These are phyloP conservation scores for Tetheella fluctuosa DNA, from an alignment of 2,888 invertebrate species.

Conservation along the genomic window DNA sequence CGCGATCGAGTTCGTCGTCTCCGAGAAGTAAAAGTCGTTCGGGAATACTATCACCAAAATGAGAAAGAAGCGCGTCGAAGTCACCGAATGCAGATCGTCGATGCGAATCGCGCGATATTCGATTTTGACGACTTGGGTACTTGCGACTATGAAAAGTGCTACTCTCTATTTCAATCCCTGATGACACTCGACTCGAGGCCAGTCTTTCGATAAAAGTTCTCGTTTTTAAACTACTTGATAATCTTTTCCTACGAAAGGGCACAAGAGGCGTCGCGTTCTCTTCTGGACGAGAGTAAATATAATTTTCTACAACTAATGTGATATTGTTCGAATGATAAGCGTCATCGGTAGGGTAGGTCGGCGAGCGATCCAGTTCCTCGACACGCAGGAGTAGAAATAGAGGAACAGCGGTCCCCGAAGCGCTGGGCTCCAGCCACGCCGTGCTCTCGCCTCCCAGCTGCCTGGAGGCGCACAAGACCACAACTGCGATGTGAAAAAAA, in stretches of 20 bases:
- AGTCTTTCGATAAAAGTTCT: neutral
- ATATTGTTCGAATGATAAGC: slow-evolving; percentile 40
- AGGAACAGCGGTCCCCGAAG: slow-evolving; percentile 21
- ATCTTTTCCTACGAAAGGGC: neutral
- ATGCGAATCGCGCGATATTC: neutral
- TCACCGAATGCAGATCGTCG: neutral
- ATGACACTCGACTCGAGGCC: neutral
- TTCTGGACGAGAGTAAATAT: slow-evolving; percentile 21
- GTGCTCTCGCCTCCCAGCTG: slow-evolving; percentile 19
- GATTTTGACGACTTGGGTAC: neutral
- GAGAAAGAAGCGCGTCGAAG: neutral
- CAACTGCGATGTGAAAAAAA: slow-evolving; percentile 39
- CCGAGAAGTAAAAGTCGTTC: slow-evolving; percentile 8
- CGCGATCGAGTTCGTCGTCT: slow-evolving; percentile 14
- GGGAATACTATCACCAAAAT: neutral
- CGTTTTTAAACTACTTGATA: neutral
- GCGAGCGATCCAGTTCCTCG: slow-evolving; percentile 29
- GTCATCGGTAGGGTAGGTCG: slow-evolving; percentile 15
- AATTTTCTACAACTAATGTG: slow-evolving; percentile 40
- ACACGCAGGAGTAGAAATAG: slow-evolving; percentile 40
- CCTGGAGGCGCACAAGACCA: slow-evolving; percentile 48
- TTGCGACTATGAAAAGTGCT: neutral
- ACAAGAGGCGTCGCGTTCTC: neutral
- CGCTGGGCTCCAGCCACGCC: slow-evolving; percentile 21
- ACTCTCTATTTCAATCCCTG: neutral